Evolutionary conservation across 2,113 vertebrate genomes (phyloP).

Genomic region (Setophaga coronata): DNA sequence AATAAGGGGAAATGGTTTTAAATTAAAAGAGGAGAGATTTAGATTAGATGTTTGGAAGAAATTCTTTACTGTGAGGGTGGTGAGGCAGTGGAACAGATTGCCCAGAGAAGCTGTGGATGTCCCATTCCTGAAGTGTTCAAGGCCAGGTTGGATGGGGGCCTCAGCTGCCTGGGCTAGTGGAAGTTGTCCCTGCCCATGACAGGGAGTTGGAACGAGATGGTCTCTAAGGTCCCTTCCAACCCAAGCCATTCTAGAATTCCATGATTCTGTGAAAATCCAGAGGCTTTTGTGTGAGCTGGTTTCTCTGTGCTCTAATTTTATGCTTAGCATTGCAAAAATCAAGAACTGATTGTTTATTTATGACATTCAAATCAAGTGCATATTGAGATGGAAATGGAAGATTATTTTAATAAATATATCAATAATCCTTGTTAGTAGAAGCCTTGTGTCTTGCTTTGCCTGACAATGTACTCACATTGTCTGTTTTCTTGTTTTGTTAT

Average conservation of each 20-base stretch:
- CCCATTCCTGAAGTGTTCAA: neutral
- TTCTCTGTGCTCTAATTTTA: neutral
- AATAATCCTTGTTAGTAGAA: neutral
- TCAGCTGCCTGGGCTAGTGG: neutral
- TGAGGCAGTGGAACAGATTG: neutral
- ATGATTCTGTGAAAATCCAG: neutral
- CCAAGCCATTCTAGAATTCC: neutral
- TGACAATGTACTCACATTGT: neutral
- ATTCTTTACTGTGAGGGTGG: neutral
- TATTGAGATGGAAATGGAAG: neutral
- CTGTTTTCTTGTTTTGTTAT: neutral
- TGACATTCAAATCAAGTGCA: slow-evolving; percentile 6
- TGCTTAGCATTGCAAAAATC: slow-evolving; percentile 17
- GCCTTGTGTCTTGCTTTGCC: neutral
- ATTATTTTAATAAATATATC: neutral
- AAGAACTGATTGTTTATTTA: slow-evolving; percentile 33
- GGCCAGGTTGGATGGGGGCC: neutral
- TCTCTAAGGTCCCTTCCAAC: neutral
- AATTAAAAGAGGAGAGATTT: neutral
- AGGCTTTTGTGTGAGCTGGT: neutral
- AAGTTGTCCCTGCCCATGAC: neutral
- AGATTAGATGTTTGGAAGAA: neutral
- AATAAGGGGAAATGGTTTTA: neutral
- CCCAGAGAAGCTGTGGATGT: neutral
- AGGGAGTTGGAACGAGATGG: neutral